A percentile compares a stretch with the other conserved stretches of the same genome.
phyloP scores from a whole-genome alignment of 1,140 invertebrate genomes.

The Ooceraea biroi region DNA sequence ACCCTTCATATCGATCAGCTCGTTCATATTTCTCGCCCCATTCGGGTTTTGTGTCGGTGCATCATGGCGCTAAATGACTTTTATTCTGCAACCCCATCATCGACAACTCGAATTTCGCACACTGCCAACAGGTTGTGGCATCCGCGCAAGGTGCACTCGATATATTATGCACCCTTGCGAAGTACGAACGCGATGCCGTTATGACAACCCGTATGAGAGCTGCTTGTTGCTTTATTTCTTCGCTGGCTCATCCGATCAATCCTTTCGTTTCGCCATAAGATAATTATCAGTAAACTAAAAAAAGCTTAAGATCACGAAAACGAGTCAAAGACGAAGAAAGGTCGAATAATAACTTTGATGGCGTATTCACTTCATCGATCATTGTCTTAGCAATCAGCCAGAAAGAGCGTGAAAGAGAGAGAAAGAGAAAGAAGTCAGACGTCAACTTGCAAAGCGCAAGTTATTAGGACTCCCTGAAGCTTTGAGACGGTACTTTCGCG shows the following conservation, averaged over 20 bases:
- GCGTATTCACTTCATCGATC: no score
- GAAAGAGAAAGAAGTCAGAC: no score
- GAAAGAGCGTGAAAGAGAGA: not conserved
- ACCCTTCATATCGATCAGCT: conserved; percentile 32
- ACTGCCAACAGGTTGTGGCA: conserved; percentile 69
- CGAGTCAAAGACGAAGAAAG: not conserved
- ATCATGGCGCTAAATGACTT: conserved; percentile 17
- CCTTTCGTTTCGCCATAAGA: not conserved
- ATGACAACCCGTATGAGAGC: conserved; percentile 14
- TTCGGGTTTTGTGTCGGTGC: conserved; percentile 16
- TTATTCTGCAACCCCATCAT: conserved; percentile 47
- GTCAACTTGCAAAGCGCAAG: not conserved
- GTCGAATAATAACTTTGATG: not conserved
- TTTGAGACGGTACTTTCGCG: not conserved
- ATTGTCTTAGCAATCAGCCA: no score
- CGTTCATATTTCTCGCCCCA: not conserved
- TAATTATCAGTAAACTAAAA: not conserved
- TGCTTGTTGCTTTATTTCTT: not conserved
- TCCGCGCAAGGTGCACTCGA: conserved; percentile 65
- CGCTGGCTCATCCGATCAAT: not conserved
- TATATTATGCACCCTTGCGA: conserved; percentile 66
- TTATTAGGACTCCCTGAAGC: not conserved
- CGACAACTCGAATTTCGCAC: conserved; percentile 44
- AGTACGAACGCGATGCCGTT: conserved; percentile 28
- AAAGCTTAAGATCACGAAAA: not conserved